Conservation (phyloP, 2,888 invertebrate genomes). For the Phrixothrix hirtus region DNA sequence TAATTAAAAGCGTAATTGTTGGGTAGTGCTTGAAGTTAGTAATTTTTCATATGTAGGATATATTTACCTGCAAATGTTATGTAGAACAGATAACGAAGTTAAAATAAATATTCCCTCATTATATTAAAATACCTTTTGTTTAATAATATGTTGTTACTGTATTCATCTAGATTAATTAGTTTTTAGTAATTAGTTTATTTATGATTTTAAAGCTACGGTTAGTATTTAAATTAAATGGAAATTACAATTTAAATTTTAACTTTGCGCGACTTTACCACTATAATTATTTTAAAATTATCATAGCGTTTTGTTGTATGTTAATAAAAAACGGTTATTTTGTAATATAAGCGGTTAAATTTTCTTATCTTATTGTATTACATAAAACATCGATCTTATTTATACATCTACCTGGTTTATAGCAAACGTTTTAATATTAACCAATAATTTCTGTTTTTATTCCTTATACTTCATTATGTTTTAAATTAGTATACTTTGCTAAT, state of each 20-base stretch:
- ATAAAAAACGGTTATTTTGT: background rate
- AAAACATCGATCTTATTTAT: no score
- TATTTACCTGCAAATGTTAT: slow-evolving; percentile 21
- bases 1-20: slow-evolving; percentile 29
- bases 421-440: no score
- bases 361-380: no score
- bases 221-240: slow-evolving; percentile 25
- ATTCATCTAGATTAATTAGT: slow-evolving; percentile 29
- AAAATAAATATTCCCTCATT: slow-evolving; percentile 31
- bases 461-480: no score
- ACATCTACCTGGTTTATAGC: no score
- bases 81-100: slow-evolving; percentile 15
- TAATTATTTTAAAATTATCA: slow-evolving; percentile 17
- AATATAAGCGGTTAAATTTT: background rate
- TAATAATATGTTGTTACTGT: slow-evolving; percentile 28
- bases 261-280: slow-evolving; percentile 10
- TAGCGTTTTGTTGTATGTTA: slow-evolving; percentile 11
- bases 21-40: slow-evolving; percentile 7
- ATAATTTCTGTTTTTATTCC: no score
- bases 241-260: slow-evolving; percentile 21
- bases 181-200: slow-evolving; percentile 27
- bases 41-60: slow-evolving; percentile 19
- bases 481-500: no score
- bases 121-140: slow-evolving; percentile 26
- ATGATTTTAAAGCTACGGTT: slow-evolving; percentile 18